phyloP scores from a whole-genome alignment of 1,140 invertebrate species.

The Lordiphosa collinella region DNA sequence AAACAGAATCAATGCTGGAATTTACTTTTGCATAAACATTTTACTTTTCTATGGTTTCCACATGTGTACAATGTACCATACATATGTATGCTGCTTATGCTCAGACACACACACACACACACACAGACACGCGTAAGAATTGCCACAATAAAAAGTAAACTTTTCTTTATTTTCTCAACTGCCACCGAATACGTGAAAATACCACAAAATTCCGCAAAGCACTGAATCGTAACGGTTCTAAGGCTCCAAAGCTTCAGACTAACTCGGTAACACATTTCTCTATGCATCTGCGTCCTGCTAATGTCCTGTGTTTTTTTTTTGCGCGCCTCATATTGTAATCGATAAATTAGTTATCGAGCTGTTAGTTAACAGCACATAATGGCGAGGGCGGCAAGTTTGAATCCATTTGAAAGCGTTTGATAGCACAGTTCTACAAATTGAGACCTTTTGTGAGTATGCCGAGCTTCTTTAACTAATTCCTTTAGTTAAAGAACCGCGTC shows the following conservation, averaged over 20 bases:
- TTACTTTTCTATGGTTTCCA: slow-evolving; percentile 66
- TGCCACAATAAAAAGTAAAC: slow-evolving; percentile 23
- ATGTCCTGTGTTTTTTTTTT: too few species aligned
- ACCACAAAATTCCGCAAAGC: slow-evolving; percentile 45
- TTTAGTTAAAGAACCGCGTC: too few species aligned
- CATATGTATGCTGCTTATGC: slow-evolving; percentile 1
- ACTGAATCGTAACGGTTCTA: slow-evolving; percentile 32
- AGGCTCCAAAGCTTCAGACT: slow-evolving; percentile 16
- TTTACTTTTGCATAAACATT: slow-evolving; percentile 72
- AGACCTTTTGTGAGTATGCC: too few species aligned
- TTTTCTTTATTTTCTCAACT: slow-evolving; percentile 10
- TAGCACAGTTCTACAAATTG: too few species aligned
- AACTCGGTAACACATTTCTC: slow-evolving; percentile 32
- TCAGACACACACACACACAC: slow-evolving; percentile 10
- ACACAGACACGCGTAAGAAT: slow-evolving; percentile 11
- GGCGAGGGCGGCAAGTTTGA: too few species aligned
- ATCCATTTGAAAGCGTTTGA: too few species aligned
- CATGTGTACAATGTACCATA: slow-evolving; percentile 15
- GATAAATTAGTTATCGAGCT: too few species aligned
- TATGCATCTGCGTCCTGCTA: slow-evolving; percentile 25
- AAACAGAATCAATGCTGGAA: slow-evolving; percentile 46
- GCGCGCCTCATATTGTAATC: too few species aligned
- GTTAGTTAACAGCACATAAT: too few species aligned
- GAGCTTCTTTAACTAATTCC: too few species aligned
- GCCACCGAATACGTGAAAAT: slow-evolving; percentile 41